Evolutionary conservation across 2,888 invertebrate species (phyloP).

Genomic region (Imbricaverruca yamaguchii): DNA sequence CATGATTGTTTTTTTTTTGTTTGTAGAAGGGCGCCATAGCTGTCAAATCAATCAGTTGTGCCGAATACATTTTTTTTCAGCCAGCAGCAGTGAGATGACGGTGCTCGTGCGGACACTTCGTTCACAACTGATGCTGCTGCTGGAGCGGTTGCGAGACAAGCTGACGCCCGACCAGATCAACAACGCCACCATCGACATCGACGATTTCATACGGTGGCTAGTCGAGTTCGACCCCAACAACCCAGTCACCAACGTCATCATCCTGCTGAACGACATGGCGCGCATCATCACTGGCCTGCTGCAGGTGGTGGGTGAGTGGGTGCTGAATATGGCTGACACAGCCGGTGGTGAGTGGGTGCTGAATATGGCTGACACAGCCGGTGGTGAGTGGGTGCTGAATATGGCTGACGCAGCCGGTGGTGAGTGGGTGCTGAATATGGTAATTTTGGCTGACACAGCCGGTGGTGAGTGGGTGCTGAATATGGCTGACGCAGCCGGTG

Average conservation of each 20-base stretch:
- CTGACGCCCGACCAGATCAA: neutral
- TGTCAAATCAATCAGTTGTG: no score
- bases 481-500: no score
- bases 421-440: no score
- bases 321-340: no score
- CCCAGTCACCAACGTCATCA: neutral
- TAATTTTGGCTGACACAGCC: no score
- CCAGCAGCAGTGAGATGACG: neutral
- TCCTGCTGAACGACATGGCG: neutral
- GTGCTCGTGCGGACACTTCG: neutral
- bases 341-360: no score
- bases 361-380: no score
- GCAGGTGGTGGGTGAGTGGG: neutral
- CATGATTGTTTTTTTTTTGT: no score
- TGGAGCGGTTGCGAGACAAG: neutral
- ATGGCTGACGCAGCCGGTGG: no score
- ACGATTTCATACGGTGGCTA: neutral
- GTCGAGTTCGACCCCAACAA: neutral
- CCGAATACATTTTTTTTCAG: neutral
- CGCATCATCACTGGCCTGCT: neutral
- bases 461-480: no score
- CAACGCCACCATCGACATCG: slow-evolving; percentile 1
- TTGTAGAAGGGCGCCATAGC: neutral
- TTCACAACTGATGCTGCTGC: neutral
- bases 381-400: no score